These are phyloP conservation scores for Holocentrus rufus DNA, from an alignment of 2,797 vertebrate genomes.

Conservation along the genomic window DNA sequence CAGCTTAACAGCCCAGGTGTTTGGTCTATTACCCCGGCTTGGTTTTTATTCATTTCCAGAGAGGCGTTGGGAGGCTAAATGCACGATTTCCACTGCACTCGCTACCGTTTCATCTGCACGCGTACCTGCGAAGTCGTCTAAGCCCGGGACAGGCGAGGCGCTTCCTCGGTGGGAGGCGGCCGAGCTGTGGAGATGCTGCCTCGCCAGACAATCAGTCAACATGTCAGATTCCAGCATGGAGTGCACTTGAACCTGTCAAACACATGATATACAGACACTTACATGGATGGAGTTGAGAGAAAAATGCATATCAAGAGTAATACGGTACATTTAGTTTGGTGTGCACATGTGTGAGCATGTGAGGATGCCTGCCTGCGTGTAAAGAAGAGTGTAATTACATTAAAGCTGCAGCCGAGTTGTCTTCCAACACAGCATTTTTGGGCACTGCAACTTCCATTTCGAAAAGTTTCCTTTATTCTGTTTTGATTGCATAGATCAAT, in stretches of 20 bases:
- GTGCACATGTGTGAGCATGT: slow-evolving; percentile 28
- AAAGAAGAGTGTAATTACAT: slow-evolving; percentile 45
- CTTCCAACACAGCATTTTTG: slow-evolving; percentile 28
- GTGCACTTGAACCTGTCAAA: slow-evolving; percentile 63
- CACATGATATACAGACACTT: slow-evolving; percentile 39
- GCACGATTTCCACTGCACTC: slow-evolving; percentile 6
- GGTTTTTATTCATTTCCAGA: slow-evolving; percentile 48
- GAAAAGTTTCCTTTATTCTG: slow-evolving; percentile 40
- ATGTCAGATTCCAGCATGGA: slow-evolving; percentile 66
- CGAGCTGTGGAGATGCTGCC: slow-evolving; percentile 74
- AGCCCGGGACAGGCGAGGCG: slow-evolving; percentile 55
- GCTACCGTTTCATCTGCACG: slow-evolving; percentile 47
- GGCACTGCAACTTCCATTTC: slow-evolving; percentile 36
- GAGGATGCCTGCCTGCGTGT: slow-evolving; percentile 17
- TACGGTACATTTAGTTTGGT: neutral
- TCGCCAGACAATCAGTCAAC: slow-evolving; percentile 72
- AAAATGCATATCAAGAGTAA: neutral
- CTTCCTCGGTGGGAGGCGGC: slow-evolving; percentile 55
- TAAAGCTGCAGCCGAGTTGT: slow-evolving; percentile 45
- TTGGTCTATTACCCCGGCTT: slow-evolving; percentile 40
- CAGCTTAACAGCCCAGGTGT: slow-evolving; percentile 68
- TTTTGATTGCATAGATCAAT: slow-evolving; percentile 62
- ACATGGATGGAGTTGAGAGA: neutral
- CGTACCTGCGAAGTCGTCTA: slow-evolving; percentile 75
- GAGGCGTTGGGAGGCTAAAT: slow-evolving; percentile 33